Conservation (phyloP, 2,113 vertebrate genomes). For the Petrocephalus zakoni region DNA sequence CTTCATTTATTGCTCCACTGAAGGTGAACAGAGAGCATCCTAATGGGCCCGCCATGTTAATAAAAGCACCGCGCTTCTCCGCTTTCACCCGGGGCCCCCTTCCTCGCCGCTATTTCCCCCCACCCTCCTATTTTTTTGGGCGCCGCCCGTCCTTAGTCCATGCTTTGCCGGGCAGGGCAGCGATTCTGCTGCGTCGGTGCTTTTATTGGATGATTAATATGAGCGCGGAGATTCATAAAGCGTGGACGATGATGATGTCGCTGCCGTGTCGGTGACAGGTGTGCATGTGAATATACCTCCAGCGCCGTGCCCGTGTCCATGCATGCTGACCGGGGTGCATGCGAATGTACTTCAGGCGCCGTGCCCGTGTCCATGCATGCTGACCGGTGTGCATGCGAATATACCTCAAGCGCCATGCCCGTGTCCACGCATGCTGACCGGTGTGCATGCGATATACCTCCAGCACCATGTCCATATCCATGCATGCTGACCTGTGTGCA, state of each 20-base stretch:
- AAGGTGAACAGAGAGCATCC: constrained; percentile 98
- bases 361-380: not conserved
- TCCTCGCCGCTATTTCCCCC: constrained; percentile 10
- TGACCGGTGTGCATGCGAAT: not conserved
- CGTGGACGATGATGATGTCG: constrained; percentile 80
- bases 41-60: constrained; percentile 98
- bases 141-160: constrained; percentile 93
- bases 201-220: constrained; percentile 99
- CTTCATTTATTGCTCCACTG: constrained; percentile 99
- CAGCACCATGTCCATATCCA: not conserved
- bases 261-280: constrained; percentile 72
- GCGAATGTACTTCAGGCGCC: not conserved
- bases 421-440: not conserved
- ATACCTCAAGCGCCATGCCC: not conserved
- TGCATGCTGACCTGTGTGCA: not conserved
- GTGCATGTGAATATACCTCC: constrained; percentile 44
- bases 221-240: constrained; percentile 94
- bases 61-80: constrained; percentile 78
- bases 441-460: not conserved
- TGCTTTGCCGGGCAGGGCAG: constrained; percentile 98
- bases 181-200: constrained; percentile 96
- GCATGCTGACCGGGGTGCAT: constrained; percentile 9
- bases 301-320: not conserved
- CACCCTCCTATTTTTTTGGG: constrained; percentile 54
- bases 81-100: constrained; percentile 57